Evolutionary conservation across 1,140 invertebrate species (phyloP).

Genomic region (Drosophila lowei): DNA sequence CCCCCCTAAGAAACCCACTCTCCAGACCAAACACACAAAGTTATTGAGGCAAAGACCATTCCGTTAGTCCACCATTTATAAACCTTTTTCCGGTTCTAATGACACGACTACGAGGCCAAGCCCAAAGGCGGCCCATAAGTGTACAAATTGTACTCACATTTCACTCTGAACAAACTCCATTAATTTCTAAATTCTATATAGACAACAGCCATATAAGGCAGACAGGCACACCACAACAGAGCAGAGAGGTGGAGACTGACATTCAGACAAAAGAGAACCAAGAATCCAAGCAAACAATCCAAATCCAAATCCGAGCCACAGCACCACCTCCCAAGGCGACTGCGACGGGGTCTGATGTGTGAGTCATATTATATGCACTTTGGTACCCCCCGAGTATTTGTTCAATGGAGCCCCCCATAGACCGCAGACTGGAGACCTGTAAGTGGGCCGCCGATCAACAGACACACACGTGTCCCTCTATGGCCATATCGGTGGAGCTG

Average conservation of each 20-base stretch:
- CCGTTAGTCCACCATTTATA: conserved; percentile 41
- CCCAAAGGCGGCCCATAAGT: conserved; percentile 28
- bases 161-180: conserved; percentile 45
- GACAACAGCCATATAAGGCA: conserved; percentile 43
- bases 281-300: conserved; percentile 2
- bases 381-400: no score
- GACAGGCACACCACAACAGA: conserved; percentile 33
- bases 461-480: conserved; percentile 10
- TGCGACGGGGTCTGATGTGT: no score
- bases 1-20: no score
- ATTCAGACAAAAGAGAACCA: conserved; percentile 11
- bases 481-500: conserved; percentile 10
- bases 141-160: conserved; percentile 29
- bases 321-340: no score
- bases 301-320: no score
- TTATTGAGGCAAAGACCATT: conserved; percentile 29
- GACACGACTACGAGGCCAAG: conserved; percentile 40
- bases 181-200: conserved; percentile 43
- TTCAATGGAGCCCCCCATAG: no score
- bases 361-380: no score
- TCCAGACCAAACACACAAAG: no score
- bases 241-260: background rate
- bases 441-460: conserved; percentile 7
- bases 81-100: conserved; percentile 55
- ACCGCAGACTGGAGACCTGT: no score